Evolutionary conservation across 2,888 invertebrate species (phyloP), one percentile per base, ranked within the genome.

Genomic region (Leistus spinibarbis): DNA sequence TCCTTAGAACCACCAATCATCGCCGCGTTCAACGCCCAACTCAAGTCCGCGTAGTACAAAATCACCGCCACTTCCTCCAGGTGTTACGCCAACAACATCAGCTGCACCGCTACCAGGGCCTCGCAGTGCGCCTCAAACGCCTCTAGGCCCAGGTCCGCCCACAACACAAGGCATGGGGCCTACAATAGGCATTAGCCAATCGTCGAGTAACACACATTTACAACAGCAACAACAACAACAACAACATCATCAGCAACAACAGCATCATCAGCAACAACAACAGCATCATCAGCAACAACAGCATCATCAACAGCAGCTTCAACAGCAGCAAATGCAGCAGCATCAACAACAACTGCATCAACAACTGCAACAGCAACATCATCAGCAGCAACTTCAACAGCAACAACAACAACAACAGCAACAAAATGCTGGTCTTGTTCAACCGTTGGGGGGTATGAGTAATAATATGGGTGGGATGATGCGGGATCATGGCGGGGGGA

Each of bases 31-130:
- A 16, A 95, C 95, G 1, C 95, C 95, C 1, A 95, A 95, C 84
- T 95, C 95, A 68, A 95, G 95, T 53, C 95, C 95, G 17, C 89
- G 95, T 27, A 95, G 95, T 79, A 93, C 94, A 40, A 95, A 95
- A 84, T 94, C 94, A 27, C 95, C 95, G 0, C 95, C 95, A 0
- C 86, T 92, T 79, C 89, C 91, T 22, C 91, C 91, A 0, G 91
- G 91, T 1, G 85, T 87, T 23, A 84, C 84, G 76, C 82, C 82
- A 13, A 84, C 81, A 69, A 85, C 85, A 66, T 83, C 87, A 17
- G 87, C 87, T n/a, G 87, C 88, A 1, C 85, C 87, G 23, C 87
- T 88, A 53, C 87, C 87, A 0, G 87, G 88, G 19, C 85, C 85
- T 1, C 80, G 76, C 84, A 89, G 72, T 84, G 90, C 81, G 85